Conservation (phyloP, 2,113 vertebrate species). For the Nothocercus julius region DNA sequence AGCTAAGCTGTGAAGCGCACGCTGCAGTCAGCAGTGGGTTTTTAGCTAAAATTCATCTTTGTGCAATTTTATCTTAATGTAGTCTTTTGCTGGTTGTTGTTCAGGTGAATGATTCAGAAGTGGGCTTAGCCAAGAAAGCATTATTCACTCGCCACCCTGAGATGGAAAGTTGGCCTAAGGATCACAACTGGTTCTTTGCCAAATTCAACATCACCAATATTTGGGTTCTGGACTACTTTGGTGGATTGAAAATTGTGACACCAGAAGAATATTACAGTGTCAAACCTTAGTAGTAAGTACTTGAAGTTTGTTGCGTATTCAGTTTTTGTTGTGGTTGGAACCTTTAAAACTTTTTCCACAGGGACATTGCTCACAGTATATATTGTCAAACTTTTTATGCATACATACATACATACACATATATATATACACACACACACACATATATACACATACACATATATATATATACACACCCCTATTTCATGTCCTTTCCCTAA, state of each 20-base stretch:
- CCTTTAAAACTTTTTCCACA: neutral
- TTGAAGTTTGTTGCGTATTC: neutral
- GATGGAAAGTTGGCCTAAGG: constrained; percentile 90
- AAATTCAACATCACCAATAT: constrained; percentile 93
- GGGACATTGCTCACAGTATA: neutral
- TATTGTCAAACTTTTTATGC: neutral
- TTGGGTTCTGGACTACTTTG: constrained; percentile 96
- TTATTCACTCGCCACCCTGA: constrained; percentile 92
- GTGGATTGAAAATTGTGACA: constrained; percentile 89
- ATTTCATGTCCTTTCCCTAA: neutral
- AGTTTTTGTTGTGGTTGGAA: neutral
- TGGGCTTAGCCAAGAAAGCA: constrained; percentile 79
- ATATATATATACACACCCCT: too few relatives aligned
- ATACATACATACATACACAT: too few relatives aligned
- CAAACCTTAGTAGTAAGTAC: constrained; percentile 77
- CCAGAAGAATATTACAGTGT: constrained; percentile 90
- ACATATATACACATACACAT: too few relatives aligned
- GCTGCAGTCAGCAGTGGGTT: neutral
- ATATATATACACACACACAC: too few relatives aligned
- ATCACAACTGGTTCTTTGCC: constrained; percentile 94
- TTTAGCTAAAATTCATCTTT: neutral
- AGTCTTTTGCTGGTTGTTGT: neutral
- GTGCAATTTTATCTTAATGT: neutral
- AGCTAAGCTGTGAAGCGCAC: neutral
- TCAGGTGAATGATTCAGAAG: constrained; percentile 87